Base-by-base conservation (phyloP, 2,888 invertebrate species). In the Hydropsyche betteni region DNA sequence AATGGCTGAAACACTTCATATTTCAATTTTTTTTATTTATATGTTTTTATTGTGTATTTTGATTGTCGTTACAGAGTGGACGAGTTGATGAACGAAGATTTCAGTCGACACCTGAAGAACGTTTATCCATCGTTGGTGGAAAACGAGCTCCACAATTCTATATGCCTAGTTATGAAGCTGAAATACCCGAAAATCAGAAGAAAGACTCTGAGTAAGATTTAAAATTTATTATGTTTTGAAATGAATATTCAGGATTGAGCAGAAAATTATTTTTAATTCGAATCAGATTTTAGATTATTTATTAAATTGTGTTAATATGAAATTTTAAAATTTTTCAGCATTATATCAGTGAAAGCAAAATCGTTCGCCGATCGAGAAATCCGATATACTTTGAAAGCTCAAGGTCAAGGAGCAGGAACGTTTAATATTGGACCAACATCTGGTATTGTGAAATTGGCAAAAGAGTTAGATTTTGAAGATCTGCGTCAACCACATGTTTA, bases 141-240 rank as follows among this genome's bases (percentile, higher is more conserved):
- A 97, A 98, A 83, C 89, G 98, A 51, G 95, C 97, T 0, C 99
- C 99, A 0, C 99, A 99, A 86, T 99, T 99, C 87, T 98, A 97
- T 84, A 92, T 98, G 89, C 94, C 94, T 5, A 93, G 94, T 81
- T 99, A 99, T 84, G 94, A 95, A 83, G 96, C 97, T 0, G 96
- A 96, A 83, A 97, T 99, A 80, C 96, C 96, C 1, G 99, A 99
- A 86, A 97, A 97, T 84, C 96, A 97, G 87, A 96, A 95, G 84
- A 97, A 97, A 85, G 97, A 97, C 85, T 96, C 97, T 69, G 97
- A 97, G 97, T 98, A 88, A 24, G 24, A 44, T 44, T 44, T 44
- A 44, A n/a, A n/a, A 7, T n/a, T 7, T 55, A 3, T 55, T n/a
- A n/a, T n/a, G n/a, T 55, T 16, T 55, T 55, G 6, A 55, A 16